A percentile compares a stretch with the other conserved stretches of the same genome.
phyloP scores from a whole-genome alignment of 2,888 invertebrate genomes.

The Lycia hirtaria region DNA sequence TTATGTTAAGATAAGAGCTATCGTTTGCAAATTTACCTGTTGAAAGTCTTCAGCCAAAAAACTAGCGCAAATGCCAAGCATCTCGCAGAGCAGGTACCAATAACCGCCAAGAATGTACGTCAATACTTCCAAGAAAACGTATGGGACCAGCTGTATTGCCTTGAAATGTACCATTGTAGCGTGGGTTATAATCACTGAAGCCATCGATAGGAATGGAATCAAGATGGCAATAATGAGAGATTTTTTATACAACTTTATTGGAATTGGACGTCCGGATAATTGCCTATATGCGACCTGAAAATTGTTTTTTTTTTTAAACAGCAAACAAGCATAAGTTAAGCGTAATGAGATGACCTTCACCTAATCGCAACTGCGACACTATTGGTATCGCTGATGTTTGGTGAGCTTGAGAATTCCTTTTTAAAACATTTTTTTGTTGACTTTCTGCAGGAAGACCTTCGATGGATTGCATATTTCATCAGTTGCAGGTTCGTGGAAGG shows the following conservation, averaged over 20 bases:
- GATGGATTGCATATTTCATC: no score
- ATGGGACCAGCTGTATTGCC: conserved; percentile 87
- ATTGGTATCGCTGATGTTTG: no score
- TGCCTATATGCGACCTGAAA: conserved; percentile 86
- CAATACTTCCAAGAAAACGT: conserved; percentile 88
- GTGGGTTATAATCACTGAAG: conserved; percentile 88
- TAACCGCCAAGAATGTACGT: conserved; percentile 89
- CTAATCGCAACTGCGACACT: no score
- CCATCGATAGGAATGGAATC: conserved; percentile 86
- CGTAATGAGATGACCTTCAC: no score
- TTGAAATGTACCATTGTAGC: conserved; percentile 89
- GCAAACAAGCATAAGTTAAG: no score
- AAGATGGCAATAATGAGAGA: conserved; percentile 84
- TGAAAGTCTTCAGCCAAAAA: conserved; percentile 89
- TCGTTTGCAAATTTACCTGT: conserved; percentile 63
- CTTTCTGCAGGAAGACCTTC: no score
- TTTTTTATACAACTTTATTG: conserved; percentile 85
- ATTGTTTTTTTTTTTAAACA: no score
- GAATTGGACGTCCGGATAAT: conserved; percentile 84
- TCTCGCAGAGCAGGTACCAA: conserved; percentile 89
- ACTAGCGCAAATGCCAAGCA: conserved; percentile 87
- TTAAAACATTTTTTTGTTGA: no score
- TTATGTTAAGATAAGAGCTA: not conserved
- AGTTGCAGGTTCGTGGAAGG: no score
- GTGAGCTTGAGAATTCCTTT: no score